Evolutionary conservation across 2,113 vertebrate species (phyloP).

Genomic region (Varanus komodoensis): DNA sequence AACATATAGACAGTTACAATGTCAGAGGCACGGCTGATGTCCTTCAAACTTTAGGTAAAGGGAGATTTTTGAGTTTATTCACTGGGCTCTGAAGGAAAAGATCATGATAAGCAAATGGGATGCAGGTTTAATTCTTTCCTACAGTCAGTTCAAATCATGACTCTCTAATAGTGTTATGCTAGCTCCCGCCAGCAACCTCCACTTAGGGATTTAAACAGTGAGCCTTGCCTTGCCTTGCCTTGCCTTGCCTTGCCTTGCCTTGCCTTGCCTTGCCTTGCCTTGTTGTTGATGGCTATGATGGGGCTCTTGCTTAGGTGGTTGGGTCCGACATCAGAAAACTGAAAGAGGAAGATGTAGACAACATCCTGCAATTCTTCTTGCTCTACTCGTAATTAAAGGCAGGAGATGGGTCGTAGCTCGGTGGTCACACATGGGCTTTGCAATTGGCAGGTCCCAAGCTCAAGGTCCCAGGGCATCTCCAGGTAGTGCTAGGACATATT

Average conservation of each 20-base stretch:
- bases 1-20: conserved; percentile 7
- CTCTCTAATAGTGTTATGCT: neutral
- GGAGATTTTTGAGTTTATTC: neutral
- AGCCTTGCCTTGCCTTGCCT: neutral
- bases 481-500: too few relatives aligned
- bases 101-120: neutral
- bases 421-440: too few relatives aligned
- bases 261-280: neutral
- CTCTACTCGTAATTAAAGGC: too few relatives aligned
- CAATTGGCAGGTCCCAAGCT: too few relatives aligned
- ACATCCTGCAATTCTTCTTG: neutral
- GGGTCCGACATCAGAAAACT: neutral
- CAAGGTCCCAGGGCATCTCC: too few relatives aligned
- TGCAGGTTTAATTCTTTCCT: conserved; percentile 11
- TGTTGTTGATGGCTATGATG: neutral
- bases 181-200: neutral
- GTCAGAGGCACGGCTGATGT: conserved; percentile 2
- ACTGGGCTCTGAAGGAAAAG: neutral
- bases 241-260: neutral
- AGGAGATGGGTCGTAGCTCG: neutral
- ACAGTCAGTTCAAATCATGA: neutral
- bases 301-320: neutral
- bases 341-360: neutral
- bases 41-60: neutral
- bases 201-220: neutral